Percentiles rank a stretch among this genome's conserved stretches.
Evolutionary conservation across 2,113 vertebrate genomes (phyloP).

Genomic region (Arvicanthis niloticus): DNA sequence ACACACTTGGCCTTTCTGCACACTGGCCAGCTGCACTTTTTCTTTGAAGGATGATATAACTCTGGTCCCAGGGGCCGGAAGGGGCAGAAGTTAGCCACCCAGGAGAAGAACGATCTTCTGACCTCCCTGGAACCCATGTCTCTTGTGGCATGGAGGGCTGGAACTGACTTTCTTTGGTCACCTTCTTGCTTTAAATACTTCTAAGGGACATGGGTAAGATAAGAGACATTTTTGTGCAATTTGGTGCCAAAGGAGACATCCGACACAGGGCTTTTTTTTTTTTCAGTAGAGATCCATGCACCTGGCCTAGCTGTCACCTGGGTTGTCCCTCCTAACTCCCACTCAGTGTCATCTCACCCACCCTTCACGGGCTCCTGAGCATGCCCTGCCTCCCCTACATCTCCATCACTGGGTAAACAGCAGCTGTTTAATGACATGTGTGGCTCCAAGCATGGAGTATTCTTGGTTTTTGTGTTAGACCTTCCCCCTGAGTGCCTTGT

Average conservation of each 20-base stretch:
- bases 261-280: background rate
- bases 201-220: too few species aligned
- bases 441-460: background rate
- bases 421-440: background rate
- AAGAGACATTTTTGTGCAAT: background rate
- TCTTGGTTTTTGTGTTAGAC: background rate
- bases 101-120: background rate
- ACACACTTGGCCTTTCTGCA: background rate
- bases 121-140: background rate
- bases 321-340: background rate
- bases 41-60: background rate
- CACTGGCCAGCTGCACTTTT: background rate
- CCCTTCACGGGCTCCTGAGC: background rate
- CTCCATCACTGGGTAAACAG: background rate
- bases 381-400: background rate
- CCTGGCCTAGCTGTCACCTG: background rate
- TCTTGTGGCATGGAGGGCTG: background rate
- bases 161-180: background rate
- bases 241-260: background rate
- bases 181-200: background rate
- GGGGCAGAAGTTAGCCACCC: background rate
- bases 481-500: background rate
- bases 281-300: background rate
- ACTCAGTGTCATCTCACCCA: background rate
- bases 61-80: background rate